Percentiles rank a stretch among this genome's conserved stretches.
phyloP scores from a whole-genome alignment of 2,888 invertebrate genomes.

The Cephalotes varians region DNA sequence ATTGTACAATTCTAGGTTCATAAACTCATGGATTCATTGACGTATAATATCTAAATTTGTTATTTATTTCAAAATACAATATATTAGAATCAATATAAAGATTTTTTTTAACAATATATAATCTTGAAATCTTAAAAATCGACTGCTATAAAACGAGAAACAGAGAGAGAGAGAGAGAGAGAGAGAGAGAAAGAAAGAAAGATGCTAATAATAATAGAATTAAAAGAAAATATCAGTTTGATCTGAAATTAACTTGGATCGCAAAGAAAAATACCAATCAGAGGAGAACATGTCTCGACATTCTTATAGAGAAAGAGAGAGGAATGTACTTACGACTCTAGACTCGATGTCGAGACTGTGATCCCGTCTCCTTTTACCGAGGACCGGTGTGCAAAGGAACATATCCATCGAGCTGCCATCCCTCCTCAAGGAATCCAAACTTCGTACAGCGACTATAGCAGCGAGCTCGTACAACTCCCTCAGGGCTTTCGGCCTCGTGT shows the following conservation, averaged over 20 bases:
- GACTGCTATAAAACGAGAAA: background rate
- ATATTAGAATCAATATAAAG: background rate
- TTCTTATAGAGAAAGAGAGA: constrained; percentile 19
- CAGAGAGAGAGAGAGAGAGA: no score
- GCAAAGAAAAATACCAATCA: background rate
- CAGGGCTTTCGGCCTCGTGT: constrained; percentile 91
- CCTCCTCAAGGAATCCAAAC: constrained; percentile 90
- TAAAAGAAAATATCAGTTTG: background rate
- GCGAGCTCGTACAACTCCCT: constrained; percentile 93
- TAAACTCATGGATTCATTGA: background rate
- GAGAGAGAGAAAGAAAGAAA: no score
- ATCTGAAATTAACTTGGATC: background rate
- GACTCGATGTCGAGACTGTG: constrained; percentile 95
- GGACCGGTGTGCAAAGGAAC: constrained; percentile 93
- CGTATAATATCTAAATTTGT: background rate
- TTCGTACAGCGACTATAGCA: constrained; percentile 89
- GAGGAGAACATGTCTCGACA: background rate
- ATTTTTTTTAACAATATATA: background rate
- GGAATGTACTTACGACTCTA: constrained; percentile 91
- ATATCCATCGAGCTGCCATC: constrained; percentile 89
- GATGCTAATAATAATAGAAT: background rate
- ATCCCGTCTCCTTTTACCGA: constrained; percentile 90
- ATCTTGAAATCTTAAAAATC: background rate
- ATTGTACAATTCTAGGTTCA: background rate
- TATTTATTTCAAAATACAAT: constrained; percentile 4